Evolutionary conservation across 2,797 vertebrate species (phyloP).

Genomic region (Myripristis murdjan): DNA sequence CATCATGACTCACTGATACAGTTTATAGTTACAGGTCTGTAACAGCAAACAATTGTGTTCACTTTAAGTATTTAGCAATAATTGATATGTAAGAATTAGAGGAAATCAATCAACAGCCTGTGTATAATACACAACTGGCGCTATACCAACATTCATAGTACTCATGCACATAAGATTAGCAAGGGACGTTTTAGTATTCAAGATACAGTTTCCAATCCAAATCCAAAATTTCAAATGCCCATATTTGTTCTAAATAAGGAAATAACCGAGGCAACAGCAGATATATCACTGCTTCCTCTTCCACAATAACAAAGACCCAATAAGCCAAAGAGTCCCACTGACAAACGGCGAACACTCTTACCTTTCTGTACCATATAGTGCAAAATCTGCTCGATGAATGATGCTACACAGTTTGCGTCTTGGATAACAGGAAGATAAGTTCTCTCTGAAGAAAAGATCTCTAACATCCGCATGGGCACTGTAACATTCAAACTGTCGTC

Average conservation of each 20-base stretch:
- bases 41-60: background rate
- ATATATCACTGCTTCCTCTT: background rate
- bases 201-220: no score
- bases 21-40: background rate
- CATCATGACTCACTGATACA: background rate
- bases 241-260: no score
- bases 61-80: background rate
- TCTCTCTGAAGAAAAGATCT: constrained; percentile 95
- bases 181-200: no score
- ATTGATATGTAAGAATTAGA: background rate
- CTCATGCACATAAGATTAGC: background rate
- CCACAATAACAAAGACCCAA: background rate
- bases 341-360: constrained; percentile 65
- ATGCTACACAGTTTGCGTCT: constrained; percentile 90
- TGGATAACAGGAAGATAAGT: constrained; percentile 92
- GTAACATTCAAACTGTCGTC: constrained; percentile 95
- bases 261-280: background rate
- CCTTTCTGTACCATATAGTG: constrained; percentile 99
- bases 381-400: constrained; percentile 97
- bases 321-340: background rate
- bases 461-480: constrained; percentile 98
- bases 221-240: no score
- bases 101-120: background rate
- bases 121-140: background rate
- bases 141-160: background rate